phyloP scores from a whole-genome alignment of 1,140 invertebrate species.

The Trachelipus rathkii region DNA sequence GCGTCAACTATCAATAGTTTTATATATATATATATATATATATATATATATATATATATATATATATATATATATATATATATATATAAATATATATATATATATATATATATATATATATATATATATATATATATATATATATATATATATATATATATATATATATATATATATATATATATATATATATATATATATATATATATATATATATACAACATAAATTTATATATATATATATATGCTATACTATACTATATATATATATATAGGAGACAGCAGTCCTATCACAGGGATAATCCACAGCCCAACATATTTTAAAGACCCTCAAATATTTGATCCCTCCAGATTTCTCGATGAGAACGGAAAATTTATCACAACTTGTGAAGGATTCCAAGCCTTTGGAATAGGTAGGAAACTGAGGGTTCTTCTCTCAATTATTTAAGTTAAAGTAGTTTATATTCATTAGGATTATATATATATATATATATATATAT shows the following conservation, averaged over 20 bases:
- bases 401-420: background rate
- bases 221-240: slow-evolving; percentile 12
- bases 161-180: slow-evolving; percentile 23
- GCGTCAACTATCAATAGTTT: too few species aligned
- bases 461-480: too few species aligned
- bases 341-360: background rate
- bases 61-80: too few species aligned
- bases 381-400: background rate
- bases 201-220: slow-evolving; percentile 19
- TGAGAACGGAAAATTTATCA: background rate
- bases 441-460: too few species aligned
- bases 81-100: background rate
- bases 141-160: slow-evolving; percentile 21
- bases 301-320: background rate
- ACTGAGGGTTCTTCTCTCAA: too few species aligned
- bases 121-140: slow-evolving; percentile 11
- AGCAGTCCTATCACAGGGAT: background rate
- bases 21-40: too few species aligned
- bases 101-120: slow-evolving; percentile 19
- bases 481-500: too few species aligned
- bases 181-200: slow-evolving; percentile 17
- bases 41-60: too few species aligned
- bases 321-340: background rate
- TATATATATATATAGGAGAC: background rate
- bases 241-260: too few species aligned